Base-by-base conservation (phyloP, 2,888 invertebrate species). In the Linhomoeus sp. region DNA sequence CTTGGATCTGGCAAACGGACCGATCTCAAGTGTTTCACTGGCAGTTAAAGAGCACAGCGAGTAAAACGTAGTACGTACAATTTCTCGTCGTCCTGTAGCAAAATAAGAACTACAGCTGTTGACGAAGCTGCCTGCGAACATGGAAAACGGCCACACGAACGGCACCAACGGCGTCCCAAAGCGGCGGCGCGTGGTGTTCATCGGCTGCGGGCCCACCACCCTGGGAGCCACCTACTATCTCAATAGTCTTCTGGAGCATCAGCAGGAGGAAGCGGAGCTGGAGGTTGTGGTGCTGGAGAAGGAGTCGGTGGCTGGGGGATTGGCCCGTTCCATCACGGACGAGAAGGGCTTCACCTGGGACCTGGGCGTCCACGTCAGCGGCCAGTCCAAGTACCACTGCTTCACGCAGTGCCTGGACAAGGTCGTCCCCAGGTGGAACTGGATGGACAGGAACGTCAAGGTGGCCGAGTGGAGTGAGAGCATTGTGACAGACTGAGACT, bases 341-440 rank as follows among this genome's bases (percentile, higher is more conserved):
- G 42, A 45, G n/a, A 35, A 48, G 19, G 55, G 55, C 15, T 55
- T 55, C 45, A 48, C 45, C 17, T 55, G 55, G 55, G 55, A 55
- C 41, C 36, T 56, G 19, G 55, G 55, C 12, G 52, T 55, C 12
- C 55, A 55, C 41, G 50, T 55, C 23, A 52, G 49, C 17, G 53
- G 52, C 3, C 41, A 48, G 7, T 45, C 47, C 5, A 47, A 49
- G 40, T 52, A 53, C 38, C 39, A 39, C 9, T 48, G 47, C 14
- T 53, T 53, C 46, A 39, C 52, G n/a, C 35, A 48, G 23, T 47
- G 41, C 35, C 40, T 53, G 19, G 43, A 54, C 14, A 44, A 48
- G 20, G 44, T 49, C 25, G 42, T 55, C 3, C 42, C 50, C 12
- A 45, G 52, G 33, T 54, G 54, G 54, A 46, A 55, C 33, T 37